A percentile compares a stretch with the other conserved stretches of the same genome.
phyloP scores from a whole-genome alignment of 2,888 invertebrate species.

The Eristalis arbustorum region DNA sequence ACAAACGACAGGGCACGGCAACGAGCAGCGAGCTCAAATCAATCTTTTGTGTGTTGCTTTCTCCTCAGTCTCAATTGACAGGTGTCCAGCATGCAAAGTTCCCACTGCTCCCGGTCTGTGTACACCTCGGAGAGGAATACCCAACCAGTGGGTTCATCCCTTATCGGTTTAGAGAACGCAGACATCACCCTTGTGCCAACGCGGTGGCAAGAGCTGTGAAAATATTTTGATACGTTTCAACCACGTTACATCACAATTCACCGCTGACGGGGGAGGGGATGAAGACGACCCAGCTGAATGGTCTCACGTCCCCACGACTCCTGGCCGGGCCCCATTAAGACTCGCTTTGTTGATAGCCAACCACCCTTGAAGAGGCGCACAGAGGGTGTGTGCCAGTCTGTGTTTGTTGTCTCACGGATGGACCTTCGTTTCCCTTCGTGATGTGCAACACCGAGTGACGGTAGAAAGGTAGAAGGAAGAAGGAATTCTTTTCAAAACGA shows the following conservation, averaged over 20 bases:
- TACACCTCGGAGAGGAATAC: not conserved
- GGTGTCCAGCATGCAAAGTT: constrained; percentile 70
- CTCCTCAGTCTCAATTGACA: constrained; percentile 58
- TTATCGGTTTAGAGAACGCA: constrained; percentile 44
- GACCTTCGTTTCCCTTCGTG: constrained; percentile 20
- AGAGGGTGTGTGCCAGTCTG: constrained; percentile 32
- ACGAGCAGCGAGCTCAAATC: constrained; percentile 59
- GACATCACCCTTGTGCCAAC: not conserved
- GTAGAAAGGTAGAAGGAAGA: not conserved
- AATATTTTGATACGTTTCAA: constrained; percentile 69
- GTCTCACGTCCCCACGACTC: constrained; percentile 2
- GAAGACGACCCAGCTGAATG: constrained; percentile 2
- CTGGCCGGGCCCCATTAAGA: constrained; percentile 50
- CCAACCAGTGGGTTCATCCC: constrained; percentile 29
- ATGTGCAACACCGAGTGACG: constrained; percentile 43
- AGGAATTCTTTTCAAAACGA: constrained; percentile 8
- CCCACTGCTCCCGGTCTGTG: constrained; percentile 30
- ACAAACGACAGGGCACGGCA: not conserved
- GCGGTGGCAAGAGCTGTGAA: constrained; percentile 43
- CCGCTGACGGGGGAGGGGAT: not conserved
- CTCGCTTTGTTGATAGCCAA: constrained; percentile 67
- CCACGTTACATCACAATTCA: constrained; percentile 68
- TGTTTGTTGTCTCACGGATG: constrained; percentile 62
- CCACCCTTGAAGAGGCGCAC: constrained; percentile 42
- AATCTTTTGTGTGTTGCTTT: constrained; percentile 54